These are phyloP conservation scores for Microctenopoma lineatum DNA, from an alignment of 2,797 vertebrate genomes.

Conservation along the genomic window DNA sequence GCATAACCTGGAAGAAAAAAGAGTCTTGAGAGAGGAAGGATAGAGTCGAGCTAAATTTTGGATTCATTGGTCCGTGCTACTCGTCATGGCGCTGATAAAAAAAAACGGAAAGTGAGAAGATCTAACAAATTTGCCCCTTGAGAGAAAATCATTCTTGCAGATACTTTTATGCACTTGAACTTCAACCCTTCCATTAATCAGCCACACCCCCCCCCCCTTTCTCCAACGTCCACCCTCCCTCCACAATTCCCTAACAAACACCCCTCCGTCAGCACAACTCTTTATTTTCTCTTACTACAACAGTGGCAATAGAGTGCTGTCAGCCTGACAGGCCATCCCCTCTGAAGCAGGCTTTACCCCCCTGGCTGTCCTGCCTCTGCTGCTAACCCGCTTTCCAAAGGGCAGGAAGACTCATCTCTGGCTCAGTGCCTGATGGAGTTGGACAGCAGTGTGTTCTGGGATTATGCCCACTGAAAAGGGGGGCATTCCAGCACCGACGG, in stretches of 20 bases:
- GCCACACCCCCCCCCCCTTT: constrained; percentile 35
- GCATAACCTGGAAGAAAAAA: neutral
- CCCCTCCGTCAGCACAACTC: constrained; percentile 79
- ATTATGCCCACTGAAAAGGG: constrained; percentile 82
- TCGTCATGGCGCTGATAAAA: neutral
- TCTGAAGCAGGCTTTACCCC: constrained; percentile 67
- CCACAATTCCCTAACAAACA: constrained; percentile 52
- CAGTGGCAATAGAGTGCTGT: constrained; percentile 74
- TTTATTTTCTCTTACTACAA: constrained; percentile 75
- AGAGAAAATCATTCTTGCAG: neutral
- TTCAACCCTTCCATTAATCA: constrained; percentile 50
- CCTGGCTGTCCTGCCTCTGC: constrained; percentile 54
- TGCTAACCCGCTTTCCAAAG: constrained; percentile 73
- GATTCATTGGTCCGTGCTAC: neutral
- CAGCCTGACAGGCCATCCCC: constrained; percentile 64
- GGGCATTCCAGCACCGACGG: constrained; percentile 76
- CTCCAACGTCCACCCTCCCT: constrained; percentile 51
- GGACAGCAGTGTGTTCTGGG: constrained; percentile 86
- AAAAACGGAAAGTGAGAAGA: neutral
- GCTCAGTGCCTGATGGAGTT: constrained; percentile 79
- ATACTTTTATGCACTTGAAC: constrained; percentile 40
- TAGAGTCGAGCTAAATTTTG: neutral
- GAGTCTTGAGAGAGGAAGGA: neutral
- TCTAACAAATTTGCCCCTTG: constrained; percentile 2
- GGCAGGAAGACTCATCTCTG: constrained; percentile 77